These are phyloP conservation scores for Phenacoccus solenopsis DNA, from an alignment of 1,140 invertebrate species.

Conservation along the genomic window DNA sequence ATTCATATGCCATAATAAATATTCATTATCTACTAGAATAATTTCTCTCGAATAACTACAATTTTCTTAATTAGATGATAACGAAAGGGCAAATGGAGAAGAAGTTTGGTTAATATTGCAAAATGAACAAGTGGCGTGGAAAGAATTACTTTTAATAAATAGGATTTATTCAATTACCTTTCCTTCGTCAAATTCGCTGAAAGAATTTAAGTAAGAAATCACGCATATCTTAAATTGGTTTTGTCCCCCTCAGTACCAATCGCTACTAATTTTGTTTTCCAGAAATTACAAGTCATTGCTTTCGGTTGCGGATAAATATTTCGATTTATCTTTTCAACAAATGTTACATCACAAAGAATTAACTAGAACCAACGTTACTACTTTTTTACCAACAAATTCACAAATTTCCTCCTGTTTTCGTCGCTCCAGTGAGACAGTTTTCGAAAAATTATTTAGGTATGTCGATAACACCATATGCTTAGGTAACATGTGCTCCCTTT, in stretches of 20 bases:
- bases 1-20: no score
- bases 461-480: neutral
- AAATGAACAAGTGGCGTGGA: neutral
- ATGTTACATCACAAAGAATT: neutral
- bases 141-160: neutral
- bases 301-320: neutral
- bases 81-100: neutral
- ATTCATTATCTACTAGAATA: no score
- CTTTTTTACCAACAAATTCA: neutral
- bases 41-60: neutral
- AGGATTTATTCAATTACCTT: neutral
- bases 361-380: neutral
- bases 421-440: neutral
- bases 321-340: neutral
- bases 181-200: neutral
- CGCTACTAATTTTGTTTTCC: neutral
- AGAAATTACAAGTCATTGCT: neutral
- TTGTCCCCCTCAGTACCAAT: neutral
- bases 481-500: no score
- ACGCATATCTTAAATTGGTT: no score
- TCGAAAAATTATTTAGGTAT: neutral
- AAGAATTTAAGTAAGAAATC: neutral
- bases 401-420: neutral
- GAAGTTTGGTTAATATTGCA: neutral
- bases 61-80: neutral